Evolutionary conservation across 2,113 vertebrate species (phyloP), one percentile per base, ranked within the genome.

Genomic region (Lamprotornis superbus): DNA sequence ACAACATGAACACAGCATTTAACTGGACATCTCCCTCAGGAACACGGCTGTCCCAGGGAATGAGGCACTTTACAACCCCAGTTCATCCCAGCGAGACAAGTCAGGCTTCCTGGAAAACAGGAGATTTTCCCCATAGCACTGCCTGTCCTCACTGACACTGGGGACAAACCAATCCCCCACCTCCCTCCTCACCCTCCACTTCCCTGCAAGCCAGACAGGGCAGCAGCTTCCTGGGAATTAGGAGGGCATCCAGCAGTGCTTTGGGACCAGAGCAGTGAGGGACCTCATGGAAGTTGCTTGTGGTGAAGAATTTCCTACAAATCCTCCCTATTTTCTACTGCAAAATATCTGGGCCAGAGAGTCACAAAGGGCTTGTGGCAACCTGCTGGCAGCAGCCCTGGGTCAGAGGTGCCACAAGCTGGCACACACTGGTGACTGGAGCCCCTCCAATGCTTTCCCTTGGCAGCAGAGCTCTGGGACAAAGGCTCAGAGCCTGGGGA

Each of bases 281-380:
- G 46, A 63, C 11, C 42, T 35, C n/a, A 9, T 0, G 7, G 1
- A 35, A 46, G 23, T 0, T 67, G 23, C 31, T 46, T 7, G 13
- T 2, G 2, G 33, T 35, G 23, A 78, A 47, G 20, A 13, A 8
- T 5, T 7, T 42, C 33, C 74, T 44, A 20, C 8, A 87, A 11
- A 11, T 23, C 39, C 49, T 73, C n/a, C 59, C 19, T 10, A 3
- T 57, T 57, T 49, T 39, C 71, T 63, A 25, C 21, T 2, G 2
- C 2, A 37, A 80, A 37, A 22, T 15, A 9, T 1, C 17, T 3
- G 1, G 24, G 44, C 10, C 24, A 81, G 7, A 0, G 4, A 52
- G 17, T 17, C 17, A 12, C 2, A 3, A 44, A 31, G 20, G 17
- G 49, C 22, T 79, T 9, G 0, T 13, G 16, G 55, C 30, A 44